Base-by-base conservation (phyloP, 2,888 invertebrate species). In the Augochlorella aurata region DNA sequence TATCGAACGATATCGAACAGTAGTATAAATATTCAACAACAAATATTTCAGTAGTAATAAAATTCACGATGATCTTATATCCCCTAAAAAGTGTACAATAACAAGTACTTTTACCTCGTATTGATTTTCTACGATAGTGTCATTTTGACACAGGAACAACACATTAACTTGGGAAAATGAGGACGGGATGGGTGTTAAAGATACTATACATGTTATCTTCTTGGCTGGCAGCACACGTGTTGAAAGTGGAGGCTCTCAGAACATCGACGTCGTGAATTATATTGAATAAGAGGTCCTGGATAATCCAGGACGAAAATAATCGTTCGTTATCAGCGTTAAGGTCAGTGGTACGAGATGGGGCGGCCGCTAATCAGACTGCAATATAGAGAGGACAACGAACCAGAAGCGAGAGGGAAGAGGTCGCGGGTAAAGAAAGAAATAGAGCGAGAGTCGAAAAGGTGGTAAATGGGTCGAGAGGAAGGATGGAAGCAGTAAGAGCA, bases 291-390 rank as follows among this genome's bases (percentile, higher is more conserved):
- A 54, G 65, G 66, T 61, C 54, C 29, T 38, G 38, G 58, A 63
- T 79, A 77, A 83, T 82, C 79, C 74, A 16, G 24, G 70, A 47
- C 38, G 69, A 83, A 87, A 85, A 87, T 87, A 87, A 87, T 85
- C 77, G 79, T 87, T 83, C 77, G 81, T 88, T 85, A 87, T 89
- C 88, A 67, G 65, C 78, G 84, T 80, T 73, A 79, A 82, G 84
- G 83, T 84, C 85, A 77, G 73, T 54, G 79, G 72, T 79, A 77
- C 72, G 79, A 68, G 74, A 84, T 72, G 47, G 77, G 68, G 44
- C 67, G 67, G 71, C 68, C 80, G 83, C 82, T 88, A 83, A 87
- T 88, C 87, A 84, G 84, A 70, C 72, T 65, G 75, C 74, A 71
- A 79, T 81, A 82, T 79, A 85, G 81, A 74, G 77, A 81, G 77